Evolutionary conservation across 2,113 vertebrate genomes (phyloP).

Genomic region (Myotis yumanensis): DNA sequence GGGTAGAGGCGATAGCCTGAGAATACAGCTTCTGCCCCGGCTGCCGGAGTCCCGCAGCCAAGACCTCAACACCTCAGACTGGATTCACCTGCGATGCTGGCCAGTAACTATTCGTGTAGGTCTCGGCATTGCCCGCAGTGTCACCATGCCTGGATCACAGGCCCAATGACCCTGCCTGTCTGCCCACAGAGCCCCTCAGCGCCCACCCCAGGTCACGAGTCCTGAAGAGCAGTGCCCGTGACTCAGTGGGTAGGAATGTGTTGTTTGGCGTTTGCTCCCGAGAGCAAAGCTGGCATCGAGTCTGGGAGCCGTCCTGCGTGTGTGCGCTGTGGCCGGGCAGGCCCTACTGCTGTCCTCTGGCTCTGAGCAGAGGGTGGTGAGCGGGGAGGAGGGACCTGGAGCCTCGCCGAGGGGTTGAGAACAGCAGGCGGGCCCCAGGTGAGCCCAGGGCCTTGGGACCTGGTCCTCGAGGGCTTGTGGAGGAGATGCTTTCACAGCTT

Average conservation of each 20-base stretch:
- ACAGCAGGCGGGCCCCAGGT: background rate
- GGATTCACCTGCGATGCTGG: background rate
- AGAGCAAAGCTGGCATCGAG: rapidly evolving
- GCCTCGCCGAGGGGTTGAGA: background rate
- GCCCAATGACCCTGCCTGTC: background rate
- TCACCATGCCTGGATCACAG: background rate
- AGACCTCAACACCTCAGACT: background rate
- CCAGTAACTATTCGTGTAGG: rapidly evolving
- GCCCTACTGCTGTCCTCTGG: background rate
- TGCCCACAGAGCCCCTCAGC: background rate
- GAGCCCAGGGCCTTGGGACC: too few species aligned
- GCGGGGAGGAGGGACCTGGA: too few species aligned
- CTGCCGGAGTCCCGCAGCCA: rapidly evolving
- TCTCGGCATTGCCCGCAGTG: rapidly evolving
- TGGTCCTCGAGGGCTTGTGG: background rate
- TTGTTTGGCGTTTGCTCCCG: background rate
- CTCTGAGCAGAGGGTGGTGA: background rate
- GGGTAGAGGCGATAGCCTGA: background rate
- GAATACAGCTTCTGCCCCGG: background rate
- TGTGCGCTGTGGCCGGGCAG: background rate
- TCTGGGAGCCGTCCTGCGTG: background rate
- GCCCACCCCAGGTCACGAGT: rapidly evolving
- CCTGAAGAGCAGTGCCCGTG: background rate
- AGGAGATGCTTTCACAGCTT: background rate
- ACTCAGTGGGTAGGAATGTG: background rate